These are phyloP conservation scores for Psylliodes chrysocephalus DNA, from an alignment of 2,888 invertebrate species.

Conservation along the genomic window DNA sequence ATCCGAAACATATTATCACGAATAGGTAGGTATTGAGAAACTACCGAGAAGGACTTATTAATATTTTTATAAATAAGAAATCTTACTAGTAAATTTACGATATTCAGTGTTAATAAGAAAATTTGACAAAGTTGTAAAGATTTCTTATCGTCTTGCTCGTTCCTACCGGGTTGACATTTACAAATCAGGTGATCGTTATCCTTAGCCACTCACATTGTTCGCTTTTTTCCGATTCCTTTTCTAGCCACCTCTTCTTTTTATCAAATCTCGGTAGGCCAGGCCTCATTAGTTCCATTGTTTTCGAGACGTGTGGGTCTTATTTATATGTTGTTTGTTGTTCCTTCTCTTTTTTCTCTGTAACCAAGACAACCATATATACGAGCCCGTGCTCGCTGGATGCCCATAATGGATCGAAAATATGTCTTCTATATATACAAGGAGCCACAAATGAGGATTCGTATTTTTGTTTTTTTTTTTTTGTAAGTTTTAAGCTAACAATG, in stretches of 20 bases:
- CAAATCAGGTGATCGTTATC: constrained; percentile 38
- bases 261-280: constrained; percentile 28
- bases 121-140: constrained; percentile 28
- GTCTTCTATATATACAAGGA: not conserved
- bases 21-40: too few species aligned
- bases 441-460: too few species aligned
- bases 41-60: too few species aligned
- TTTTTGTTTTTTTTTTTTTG: too few species aligned
- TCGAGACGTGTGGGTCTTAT: constrained; percentile 45
- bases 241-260: constrained; percentile 30
- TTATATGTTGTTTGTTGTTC: constrained; percentile 30
- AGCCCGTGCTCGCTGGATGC: constrained; percentile 26
- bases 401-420: constrained; percentile 36
- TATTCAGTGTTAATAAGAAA: too few species aligned
- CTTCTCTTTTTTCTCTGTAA: not conserved
- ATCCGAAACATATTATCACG: too few species aligned
- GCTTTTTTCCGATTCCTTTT: constrained; percentile 36
- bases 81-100: too few species aligned
- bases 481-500: too few species aligned
- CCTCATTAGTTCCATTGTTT: constrained; percentile 47
- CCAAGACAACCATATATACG: constrained; percentile 28
- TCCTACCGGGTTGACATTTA: constrained; percentile 29
- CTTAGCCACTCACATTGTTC: constrained; percentile 18
- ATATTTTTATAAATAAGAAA: too few species aligned
- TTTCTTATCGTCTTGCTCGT: constrained; percentile 19